Conservation (phyloP, 2,888 invertebrate species). For the Anthrax anthrax region DNA sequence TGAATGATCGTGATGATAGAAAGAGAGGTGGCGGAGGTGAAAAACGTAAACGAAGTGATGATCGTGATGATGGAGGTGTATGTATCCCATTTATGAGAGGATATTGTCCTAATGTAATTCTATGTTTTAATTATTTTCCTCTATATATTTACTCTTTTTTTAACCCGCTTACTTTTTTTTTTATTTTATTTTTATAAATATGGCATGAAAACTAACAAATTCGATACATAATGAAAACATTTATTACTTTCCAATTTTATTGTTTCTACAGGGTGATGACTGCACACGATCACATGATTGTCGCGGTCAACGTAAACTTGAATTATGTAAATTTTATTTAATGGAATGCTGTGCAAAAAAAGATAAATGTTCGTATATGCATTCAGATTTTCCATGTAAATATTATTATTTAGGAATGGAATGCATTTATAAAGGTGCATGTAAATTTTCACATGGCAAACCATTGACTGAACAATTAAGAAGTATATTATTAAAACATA, state of each 20-base stretch:
- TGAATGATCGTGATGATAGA: constrained; percentile 38
- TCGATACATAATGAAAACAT: too few relatives aligned
- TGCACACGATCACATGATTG: constrained; percentile 80
- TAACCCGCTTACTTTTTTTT: not conserved
- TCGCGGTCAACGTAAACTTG: constrained; percentile 70
- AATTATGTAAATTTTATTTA: constrained; percentile 91
- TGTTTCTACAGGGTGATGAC: constrained; percentile 38
- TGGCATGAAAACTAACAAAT: too few relatives aligned
- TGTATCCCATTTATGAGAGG: constrained; percentile 81
- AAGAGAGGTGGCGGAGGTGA: constrained; percentile 27
- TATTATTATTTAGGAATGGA: constrained; percentile 87
- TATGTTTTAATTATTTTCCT: not conserved
- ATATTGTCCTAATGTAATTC: constrained; percentile 56
- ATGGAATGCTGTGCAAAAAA: constrained; percentile 90
- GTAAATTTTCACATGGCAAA: constrained; percentile 85
- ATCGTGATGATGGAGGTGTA: constrained; percentile 47
- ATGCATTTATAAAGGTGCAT: constrained; percentile 69
- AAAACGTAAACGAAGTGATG: constrained; percentile 40
- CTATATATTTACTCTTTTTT: too few relatives aligned
- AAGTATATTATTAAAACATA: constrained; percentile 52
- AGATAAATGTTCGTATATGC: constrained; percentile 92
- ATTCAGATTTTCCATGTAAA: constrained; percentile 94
- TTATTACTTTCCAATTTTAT: not conserved
- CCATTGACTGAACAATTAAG: constrained; percentile 69
- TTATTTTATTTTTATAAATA: too few relatives aligned